Base-by-base conservation (phyloP, 1,140 invertebrate species). In the Aleiodes sp. region DNA sequence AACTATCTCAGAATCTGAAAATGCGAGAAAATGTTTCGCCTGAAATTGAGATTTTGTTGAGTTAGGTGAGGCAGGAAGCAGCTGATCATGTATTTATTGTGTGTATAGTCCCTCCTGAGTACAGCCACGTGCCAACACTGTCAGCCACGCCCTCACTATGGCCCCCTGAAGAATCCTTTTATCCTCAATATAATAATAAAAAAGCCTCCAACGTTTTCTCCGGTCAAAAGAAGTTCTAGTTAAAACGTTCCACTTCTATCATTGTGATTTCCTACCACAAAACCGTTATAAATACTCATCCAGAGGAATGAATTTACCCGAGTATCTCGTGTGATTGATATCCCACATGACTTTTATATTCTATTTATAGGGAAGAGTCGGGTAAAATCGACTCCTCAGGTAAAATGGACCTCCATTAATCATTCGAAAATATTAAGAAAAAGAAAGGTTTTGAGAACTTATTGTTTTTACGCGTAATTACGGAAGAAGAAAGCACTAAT, bases 71-170 rank as follows among this genome's bases (percentile, higher is more conserved):
- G 29, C 59, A 39, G 66, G 66, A 68, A 68, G 60, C 66, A 68
- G 65, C 56, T 69, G 59, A 68, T 28, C 37, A 35, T 68, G 16
- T 52, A 52, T 52, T 52, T 16, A 52, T n/a, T n/a, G n/a, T n/a
- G n/a, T n/a, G n/a, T n/a, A n/a, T n/a, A n/a, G 29, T 65, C 57
- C 4, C 10, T 26, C 29, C 28, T 1, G 29, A 10, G 26, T 12
- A 24, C 31, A 59, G 43, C 39, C 67, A 69, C 67, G 67, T 69
- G 67, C 67, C 60, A 35, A 57, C 24, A 67, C 61, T 57, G 21
- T 3, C 14, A 7, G 26, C 56, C 56, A 59, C 56, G 14, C 56
- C 56, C 56, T 59, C 56, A 29, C n/a, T 1, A 8, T 33, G 28
- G 28, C 8, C 26, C 56, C 56, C 56, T 59, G 8, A 59, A 28